These are phyloP conservation scores for Serranus cabrilla DNA, from an alignment of 2,797 vertebrate genomes.

Conservation along the genomic window DNA sequence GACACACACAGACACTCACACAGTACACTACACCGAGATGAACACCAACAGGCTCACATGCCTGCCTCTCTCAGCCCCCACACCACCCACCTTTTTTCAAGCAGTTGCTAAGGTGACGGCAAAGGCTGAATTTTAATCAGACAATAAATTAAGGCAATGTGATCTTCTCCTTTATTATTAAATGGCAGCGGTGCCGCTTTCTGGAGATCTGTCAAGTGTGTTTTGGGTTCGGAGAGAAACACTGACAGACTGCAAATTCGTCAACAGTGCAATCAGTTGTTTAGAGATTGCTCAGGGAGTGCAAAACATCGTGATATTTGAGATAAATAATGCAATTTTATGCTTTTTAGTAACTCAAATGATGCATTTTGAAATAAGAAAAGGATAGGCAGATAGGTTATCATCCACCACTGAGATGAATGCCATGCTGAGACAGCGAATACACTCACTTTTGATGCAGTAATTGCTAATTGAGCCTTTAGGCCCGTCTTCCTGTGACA, in stretches of 20 bases:
- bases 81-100: slow-evolving; percentile 85
- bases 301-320: background rate
- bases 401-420: slow-evolving; percentile 31
- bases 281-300: slow-evolving; percentile 3
- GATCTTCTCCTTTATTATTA: slow-evolving; percentile 77
- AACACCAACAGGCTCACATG: slow-evolving; percentile 76
- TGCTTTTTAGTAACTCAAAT: background rate
- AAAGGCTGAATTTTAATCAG: slow-evolving; percentile 89
- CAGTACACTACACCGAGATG: slow-evolving; percentile 58
- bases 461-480: slow-evolving; percentile 60
- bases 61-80: slow-evolving; percentile 84
- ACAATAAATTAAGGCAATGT: slow-evolving; percentile 84
- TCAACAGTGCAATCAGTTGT: background rate
- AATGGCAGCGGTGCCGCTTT: slow-evolving; percentile 54
- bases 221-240: slow-evolving; percentile 43
- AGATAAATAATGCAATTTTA: background rate
- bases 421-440: slow-evolving; percentile 47
- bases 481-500: slow-evolving; percentile 34
- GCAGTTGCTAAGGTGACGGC: slow-evolving; percentile 89
- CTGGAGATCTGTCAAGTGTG: slow-evolving; percentile 48
- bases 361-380: slow-evolving; percentile 22
- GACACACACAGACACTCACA: slow-evolving; percentile 43
- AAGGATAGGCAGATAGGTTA: slow-evolving; percentile 25
- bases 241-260: slow-evolving; percentile 24
- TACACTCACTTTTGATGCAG: slow-evolving; percentile 47